A percentile compares a stretch with the other conserved stretches of the same genome.
Evolutionary conservation across 2,113 vertebrate genomes (phyloP).

Genomic region (Cardinalis cardinalis): DNA sequence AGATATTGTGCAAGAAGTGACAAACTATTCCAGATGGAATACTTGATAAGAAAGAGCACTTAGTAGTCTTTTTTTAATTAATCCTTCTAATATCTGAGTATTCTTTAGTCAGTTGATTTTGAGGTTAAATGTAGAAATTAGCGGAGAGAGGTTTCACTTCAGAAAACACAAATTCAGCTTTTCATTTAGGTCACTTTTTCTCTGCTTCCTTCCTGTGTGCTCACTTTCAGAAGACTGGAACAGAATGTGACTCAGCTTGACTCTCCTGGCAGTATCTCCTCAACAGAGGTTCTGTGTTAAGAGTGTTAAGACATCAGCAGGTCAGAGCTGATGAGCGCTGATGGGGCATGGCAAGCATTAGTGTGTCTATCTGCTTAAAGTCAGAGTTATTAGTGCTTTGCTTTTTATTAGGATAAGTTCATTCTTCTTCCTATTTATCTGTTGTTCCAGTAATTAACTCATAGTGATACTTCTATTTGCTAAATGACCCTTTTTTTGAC

Average conservation of each 20-base stretch:
- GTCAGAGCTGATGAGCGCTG: not conserved
- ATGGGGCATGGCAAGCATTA: not conserved
- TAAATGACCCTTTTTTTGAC: not conserved
- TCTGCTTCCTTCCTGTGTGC: slow-evolving; percentile 1
- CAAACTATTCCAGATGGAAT: not conserved
- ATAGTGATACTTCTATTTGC: not conserved
- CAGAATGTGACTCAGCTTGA: slow-evolving; percentile 46
- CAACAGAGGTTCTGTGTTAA: slow-evolving; percentile 13
- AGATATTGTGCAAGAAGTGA: not conserved
- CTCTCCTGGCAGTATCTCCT: slow-evolving; percentile 34
- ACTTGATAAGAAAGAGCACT: not conserved
- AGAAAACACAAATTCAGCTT: slow-evolving; percentile 28
- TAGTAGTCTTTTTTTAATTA: not conserved
- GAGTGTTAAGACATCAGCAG: slow-evolving; percentile 4
- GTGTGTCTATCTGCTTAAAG: not conserved
- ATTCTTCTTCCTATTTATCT: not conserved
- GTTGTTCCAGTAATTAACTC: slow-evolving; percentile 1
- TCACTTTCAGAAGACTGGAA: slow-evolving; percentile 22
- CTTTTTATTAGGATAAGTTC: not conserved
- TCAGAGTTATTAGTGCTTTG: not conserved
- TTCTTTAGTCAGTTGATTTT: not conserved
- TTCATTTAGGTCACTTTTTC: slow-evolving; percentile 34
- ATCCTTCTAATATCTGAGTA: not conserved
- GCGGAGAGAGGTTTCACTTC: not conserved
- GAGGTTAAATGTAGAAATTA: not conserved